phyloP scores from a whole-genome alignment of 2,113 vertebrate species.

The Nothobranchius furzeri region DNA sequence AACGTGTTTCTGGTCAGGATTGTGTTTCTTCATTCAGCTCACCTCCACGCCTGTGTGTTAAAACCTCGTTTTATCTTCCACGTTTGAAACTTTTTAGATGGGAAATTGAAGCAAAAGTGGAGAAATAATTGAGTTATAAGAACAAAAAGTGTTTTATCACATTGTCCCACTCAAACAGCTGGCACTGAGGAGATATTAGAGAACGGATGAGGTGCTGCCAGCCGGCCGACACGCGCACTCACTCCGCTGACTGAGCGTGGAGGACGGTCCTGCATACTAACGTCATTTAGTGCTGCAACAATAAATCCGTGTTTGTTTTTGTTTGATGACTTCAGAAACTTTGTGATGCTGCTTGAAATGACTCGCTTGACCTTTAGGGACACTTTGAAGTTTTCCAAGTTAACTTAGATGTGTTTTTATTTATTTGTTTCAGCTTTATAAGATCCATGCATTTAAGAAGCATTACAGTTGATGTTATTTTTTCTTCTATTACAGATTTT shows the following conservation, averaged over 20 bases:
- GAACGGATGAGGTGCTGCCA: constrained; percentile 39
- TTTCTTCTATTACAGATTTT: neutral
- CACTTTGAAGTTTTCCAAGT: neutral
- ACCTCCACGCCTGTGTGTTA: too few species aligned
- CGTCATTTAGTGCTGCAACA: neutral
- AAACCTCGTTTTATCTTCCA: too few species aligned
- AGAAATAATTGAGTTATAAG: neutral
- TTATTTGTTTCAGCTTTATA: neutral
- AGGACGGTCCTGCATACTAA: constrained; percentile 19
- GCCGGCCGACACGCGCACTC: constrained; percentile 13
- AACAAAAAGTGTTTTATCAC: constrained; percentile 39
- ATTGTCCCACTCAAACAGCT: constrained; percentile 39
- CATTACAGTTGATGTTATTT: neutral
- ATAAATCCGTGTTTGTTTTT: constrained; percentile 17
- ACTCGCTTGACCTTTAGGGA: neutral
- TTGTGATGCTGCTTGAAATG: neutral
- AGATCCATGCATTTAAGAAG: neutral
- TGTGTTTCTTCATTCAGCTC: too few species aligned
- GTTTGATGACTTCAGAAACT: constrained; percentile 1
- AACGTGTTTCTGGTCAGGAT: too few species aligned
- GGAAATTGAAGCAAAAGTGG: neutral
- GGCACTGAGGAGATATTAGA: constrained; percentile 47
- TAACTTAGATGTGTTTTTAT: neutral
- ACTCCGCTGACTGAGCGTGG: constrained; percentile 14
- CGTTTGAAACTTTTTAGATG: neutral